Evolutionary conservation across 2,888 invertebrate genomes (phyloP).

Genomic region (Physocephala rufipes): DNA sequence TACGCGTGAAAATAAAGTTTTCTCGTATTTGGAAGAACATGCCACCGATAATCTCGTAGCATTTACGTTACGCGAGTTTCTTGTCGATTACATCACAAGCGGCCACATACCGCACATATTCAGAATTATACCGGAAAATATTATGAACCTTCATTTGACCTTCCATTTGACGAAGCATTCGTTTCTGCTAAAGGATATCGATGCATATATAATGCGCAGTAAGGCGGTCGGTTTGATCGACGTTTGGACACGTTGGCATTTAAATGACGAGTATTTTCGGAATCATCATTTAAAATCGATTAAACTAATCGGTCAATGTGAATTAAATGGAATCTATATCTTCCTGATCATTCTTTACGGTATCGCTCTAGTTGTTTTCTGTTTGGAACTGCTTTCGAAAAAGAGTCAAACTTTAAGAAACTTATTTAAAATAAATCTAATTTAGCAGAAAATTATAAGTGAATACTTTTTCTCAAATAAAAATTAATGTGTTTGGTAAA

Average conservation of each 20-base stretch:
- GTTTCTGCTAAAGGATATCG: slow-evolving; percentile 43
- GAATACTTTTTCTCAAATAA: too few species aligned
- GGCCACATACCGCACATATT: slow-evolving; percentile 37
- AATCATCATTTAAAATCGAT: neutral
- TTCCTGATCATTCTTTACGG: slow-evolving; percentile 28
- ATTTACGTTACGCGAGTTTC: slow-evolving; percentile 42
- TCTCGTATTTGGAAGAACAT: slow-evolving; percentile 43
- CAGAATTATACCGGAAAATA: slow-evolving; percentile 44
- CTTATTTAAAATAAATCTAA: neutral
- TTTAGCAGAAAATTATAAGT: neutral
- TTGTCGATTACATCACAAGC: slow-evolving; percentile 37
- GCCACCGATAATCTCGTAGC: slow-evolving; percentile 34
- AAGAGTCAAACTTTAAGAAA: neutral
- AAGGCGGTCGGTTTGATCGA: slow-evolving; percentile 47
- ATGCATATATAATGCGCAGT: slow-evolving; percentile 45
- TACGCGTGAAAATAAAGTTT: slow-evolving; percentile 37
- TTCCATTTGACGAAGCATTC: slow-evolving; percentile 48
- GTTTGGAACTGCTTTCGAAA: slow-evolving; percentile 34
- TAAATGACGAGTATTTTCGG: slow-evolving; percentile 25
- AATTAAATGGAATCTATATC: slow-evolving; percentile 31
- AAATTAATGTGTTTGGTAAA: too few species aligned
- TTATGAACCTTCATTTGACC: slow-evolving; percentile 37
- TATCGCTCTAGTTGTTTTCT: slow-evolving; percentile 29
- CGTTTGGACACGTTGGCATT: slow-evolving; percentile 41
- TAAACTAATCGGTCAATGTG: slow-evolving; percentile 22